Base-by-base conservation (phyloP, 2,113 vertebrate species). In the Callaeas wilsoni region DNA sequence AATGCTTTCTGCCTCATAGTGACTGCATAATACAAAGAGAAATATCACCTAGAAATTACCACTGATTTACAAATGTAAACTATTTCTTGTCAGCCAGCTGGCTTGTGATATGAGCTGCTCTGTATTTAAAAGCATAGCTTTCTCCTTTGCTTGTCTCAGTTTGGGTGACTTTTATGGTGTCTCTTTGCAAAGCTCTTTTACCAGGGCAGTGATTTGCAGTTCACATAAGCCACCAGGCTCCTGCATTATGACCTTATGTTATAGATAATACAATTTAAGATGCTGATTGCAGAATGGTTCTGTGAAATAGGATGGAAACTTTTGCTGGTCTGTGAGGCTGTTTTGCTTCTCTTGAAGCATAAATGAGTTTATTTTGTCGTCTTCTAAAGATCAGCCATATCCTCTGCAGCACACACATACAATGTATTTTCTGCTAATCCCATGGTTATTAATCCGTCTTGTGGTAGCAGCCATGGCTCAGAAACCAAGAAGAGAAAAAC, bases 201-300 rank as follows among this genome's bases (percentile, higher is more conserved):
- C 90, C 23, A 26, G 65, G 82, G 60, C 78, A 63, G 70, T 90
- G 87, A 97, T 94, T 91, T 96, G 94, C 39, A 4, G 62, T 47
- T 76, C 63, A 23, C 55, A 37, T 46, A 91, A 68, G 42, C 63
- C 84, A 92, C 46, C 32, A 94, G 64, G 33, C 56, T 90, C 49
- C 63, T 97, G 81, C 62, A 90, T 65, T 88, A 63, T 73, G 89
- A 92, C 93, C 82, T 92, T 89, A 85, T 50, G 78, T 69, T 69
- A 95, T 8, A 97, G 75, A 85, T 87, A 83, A 96, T 84, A 83
- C 44, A 96, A 97, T 95, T 96, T 90, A 97, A 88, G 71, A 83
- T 64, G 91, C 67, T 85, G 90, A 49, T 68, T 80, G 83, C 57
- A 91, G 53, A 56, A 62, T 2, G 1, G n/a, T 87, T 93, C 90